Base-by-base conservation (phyloP, 2,797 vertebrate genomes). In the Harpagifer antarcticus region DNA sequence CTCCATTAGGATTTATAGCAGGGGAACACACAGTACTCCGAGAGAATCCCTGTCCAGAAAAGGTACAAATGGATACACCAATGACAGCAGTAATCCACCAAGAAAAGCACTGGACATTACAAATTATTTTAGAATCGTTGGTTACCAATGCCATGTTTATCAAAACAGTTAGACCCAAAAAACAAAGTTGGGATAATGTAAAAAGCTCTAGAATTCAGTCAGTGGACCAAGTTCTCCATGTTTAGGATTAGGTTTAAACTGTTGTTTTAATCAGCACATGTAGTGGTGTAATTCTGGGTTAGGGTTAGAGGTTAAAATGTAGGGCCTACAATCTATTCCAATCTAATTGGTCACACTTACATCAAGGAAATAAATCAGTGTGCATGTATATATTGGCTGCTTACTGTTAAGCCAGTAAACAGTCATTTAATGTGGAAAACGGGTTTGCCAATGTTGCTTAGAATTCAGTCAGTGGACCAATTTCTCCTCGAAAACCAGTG, bases 1-100 rank as follows among this genome's bases (percentile, higher is more conserved):
- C 87, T 90, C 87, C 86, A 87, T 87, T 86, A 87, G 89, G 86
- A 93, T 93, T 93, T 91, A 92, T 83, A 85, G 86, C 80, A 70
- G 78, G 76, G 85, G 88, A 89, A 92, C 90, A 89, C 85, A 90
- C 92, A 92, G 90, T 86, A 84, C 89, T 90, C 83, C n/a, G 61
- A 74, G 68, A 87, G 76, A 81, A 83, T 84, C 77, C 65, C 63
- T 72, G 69, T 85, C 84, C 87, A 89, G 86, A 86, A 88, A 86
- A 86, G 44, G 61, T 47, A 82, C 73, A 64, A 76, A 76, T 60
- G 83, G 78, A 89, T 81, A 87, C 86, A 90, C 66, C 80, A 85
- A 88, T 86, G 81, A 87, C 78, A 87, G 70, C 68, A 72, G 68
- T 16, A 67, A 70, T 73, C 75, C 77, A 77, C 77, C 61, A 49